Conservation (phyloP, 37 sponge, comb jelly and placozoan species). For the Haliclona indistincta region DNA sequence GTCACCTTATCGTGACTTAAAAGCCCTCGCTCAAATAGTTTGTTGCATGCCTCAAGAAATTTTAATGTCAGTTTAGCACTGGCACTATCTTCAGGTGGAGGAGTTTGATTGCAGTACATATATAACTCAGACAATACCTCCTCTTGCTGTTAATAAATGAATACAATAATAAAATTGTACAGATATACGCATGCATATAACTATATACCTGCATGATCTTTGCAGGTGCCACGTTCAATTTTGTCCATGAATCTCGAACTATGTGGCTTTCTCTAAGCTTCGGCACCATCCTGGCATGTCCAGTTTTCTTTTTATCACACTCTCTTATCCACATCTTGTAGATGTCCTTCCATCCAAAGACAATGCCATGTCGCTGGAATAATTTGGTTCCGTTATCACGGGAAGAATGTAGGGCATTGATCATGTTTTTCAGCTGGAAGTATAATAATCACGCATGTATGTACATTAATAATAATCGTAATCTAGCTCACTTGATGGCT, state of each 20-base stretch:
- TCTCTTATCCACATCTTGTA: not conserved
- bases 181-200: not conserved
- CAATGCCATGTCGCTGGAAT: not conserved
- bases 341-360: constrained; percentile 21
- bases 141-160: constrained; percentile 10
- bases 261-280: constrained; percentile 5
- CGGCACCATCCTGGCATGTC: constrained; percentile 7
- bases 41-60: constrained; percentile 19
- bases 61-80: not conserved
- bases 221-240: constrained; percentile 25
- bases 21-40: constrained; percentile 21
- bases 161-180: not conserved
- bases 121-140: not conserved
- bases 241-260: constrained; percentile 20
- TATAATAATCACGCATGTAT: not conserved
- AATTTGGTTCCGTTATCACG: constrained; percentile 7
- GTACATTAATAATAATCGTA: not conserved
- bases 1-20: constrained; percentile 5
- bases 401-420: constrained; percentile 15
- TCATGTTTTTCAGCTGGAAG: constrained; percentile 24
- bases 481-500: constrained; percentile 10
- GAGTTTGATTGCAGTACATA: not conserved
- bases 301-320: not conserved
- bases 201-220: constrained; percentile 38
- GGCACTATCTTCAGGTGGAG: not conserved